Percentiles rank a stretch among this genome's conserved stretches.
Evolutionary conservation across 2,888 invertebrate species (phyloP).

Genomic region (Caradrina kadenii): DNA sequence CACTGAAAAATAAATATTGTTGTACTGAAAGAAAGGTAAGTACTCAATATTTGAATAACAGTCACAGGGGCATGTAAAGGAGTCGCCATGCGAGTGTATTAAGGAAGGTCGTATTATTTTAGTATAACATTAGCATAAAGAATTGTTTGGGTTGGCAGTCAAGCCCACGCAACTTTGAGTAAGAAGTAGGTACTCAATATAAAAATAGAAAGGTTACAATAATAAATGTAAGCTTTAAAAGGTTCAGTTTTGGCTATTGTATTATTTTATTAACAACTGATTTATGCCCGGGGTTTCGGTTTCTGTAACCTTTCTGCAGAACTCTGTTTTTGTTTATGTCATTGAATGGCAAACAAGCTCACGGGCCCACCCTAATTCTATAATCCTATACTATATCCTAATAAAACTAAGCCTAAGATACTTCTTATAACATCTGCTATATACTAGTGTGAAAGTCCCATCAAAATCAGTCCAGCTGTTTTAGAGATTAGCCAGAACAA

Average conservation of each 20-base stretch:
- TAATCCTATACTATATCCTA: no score
- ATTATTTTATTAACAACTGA: neutral
- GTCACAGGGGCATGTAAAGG: slow-evolving; percentile 10
- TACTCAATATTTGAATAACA: slow-evolving; percentile 27
- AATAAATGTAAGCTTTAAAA: neutral
- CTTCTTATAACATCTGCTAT: no score
- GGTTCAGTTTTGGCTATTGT: neutral
- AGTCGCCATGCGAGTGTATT: slow-evolving; percentile 25
- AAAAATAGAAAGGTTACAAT: neutral
- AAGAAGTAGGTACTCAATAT: neutral
- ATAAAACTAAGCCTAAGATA: no score
- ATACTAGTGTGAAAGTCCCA: no score
- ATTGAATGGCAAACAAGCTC: no score
- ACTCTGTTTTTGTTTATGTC: no score
- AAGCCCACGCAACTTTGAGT: slow-evolving; percentile 14
- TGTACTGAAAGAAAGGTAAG: slow-evolving; percentile 12
- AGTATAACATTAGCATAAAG: slow-evolving; percentile 26
- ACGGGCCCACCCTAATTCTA: no score
- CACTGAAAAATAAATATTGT: slow-evolving; percentile 8
- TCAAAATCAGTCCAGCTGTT: no score
- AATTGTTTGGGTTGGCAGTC: slow-evolving; percentile 9
- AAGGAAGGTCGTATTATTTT: slow-evolving; percentile 39
- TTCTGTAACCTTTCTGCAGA: no score
- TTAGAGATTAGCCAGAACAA: no score
- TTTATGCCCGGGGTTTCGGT: no score